Evolutionary conservation across 2,888 invertebrate species (phyloP), one percentile per base, ranked within the genome.

Genomic region (Agrotis ipsilon): DNA sequence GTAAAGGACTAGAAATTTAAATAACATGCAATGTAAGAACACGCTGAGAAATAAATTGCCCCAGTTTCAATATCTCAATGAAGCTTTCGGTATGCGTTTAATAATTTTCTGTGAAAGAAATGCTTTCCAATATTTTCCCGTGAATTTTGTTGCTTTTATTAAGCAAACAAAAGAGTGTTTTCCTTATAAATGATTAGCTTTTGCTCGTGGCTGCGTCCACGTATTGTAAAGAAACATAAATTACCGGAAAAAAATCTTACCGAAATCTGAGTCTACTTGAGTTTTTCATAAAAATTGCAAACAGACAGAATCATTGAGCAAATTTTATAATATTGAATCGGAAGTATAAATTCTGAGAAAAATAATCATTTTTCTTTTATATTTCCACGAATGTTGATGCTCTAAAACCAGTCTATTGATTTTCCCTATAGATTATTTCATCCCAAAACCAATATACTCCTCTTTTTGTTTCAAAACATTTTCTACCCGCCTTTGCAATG

Each of bases 401-500:
- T 49, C 21, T 1, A 48, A 24, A 7, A 16, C 3, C 11, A 61
- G 6, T 6, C 0, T 21, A 16, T 18, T 51, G 16, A 9, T 19
- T 43, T 62, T 19, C 19, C 24, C 18, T 6, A 14, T 6, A 7
- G 16, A 7, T 14, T 7, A 11, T 21, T 68, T 68, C 16, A 32
- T 2, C 0, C 18, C 6, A 14, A 57, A 0, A n/a, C 2, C 48
- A 52, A 43, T 21, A 59, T 32, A 43, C 21, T 32, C 27, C 13
- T 32, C 14, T 32, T 59, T 54, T 19, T 13, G 32, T 54, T 54
- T 19, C 9, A 43, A 59, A 24, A n/a, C 16, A 2, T 32, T 51
- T 64, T 71, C 11, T 18, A 39, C 3, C 32, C 46, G 45, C 57
- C 39, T 43, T 14, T 21, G 52, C 24, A 51, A 64, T 57, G 48